These are phyloP conservation scores for Nettapus auritus DNA, from an alignment of 2,113 vertebrate species.

Conservation along the genomic window DNA sequence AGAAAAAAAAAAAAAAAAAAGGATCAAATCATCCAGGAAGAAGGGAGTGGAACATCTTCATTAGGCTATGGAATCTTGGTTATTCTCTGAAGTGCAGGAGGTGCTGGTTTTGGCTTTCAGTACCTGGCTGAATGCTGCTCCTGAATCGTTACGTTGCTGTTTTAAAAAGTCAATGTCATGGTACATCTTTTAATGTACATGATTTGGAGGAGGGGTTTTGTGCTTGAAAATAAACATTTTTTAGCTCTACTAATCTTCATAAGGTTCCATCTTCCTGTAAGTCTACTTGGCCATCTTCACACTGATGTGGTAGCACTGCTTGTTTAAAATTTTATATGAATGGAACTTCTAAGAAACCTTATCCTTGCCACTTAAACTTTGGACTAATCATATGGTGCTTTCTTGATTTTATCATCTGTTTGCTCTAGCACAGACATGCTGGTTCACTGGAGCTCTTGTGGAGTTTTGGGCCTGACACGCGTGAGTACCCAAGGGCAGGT, in stretches of 20 bases:
- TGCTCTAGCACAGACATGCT: not conserved
- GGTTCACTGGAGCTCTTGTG: not conserved
- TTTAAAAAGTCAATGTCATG: not conserved
- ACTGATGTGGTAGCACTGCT: not conserved
- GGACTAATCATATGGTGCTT: not conserved
- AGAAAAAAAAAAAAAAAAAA: not conserved
- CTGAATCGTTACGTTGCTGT: not conserved
- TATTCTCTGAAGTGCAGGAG: not conserved
- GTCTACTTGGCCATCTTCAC: not conserved
- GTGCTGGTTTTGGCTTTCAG: not conserved
- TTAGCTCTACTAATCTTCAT: not conserved
- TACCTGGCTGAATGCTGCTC: not conserved
- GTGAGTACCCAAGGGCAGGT: accelerated
- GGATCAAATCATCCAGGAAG: not conserved
- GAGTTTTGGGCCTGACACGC: not conserved
- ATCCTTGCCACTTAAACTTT: not conserved
- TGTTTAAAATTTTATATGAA: not conserved
- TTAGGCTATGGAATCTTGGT: not conserved
- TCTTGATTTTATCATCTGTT: not conserved
- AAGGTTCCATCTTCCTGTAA: not conserved
- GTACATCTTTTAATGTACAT: not conserved
- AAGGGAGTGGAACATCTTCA: not conserved
- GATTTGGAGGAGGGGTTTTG: not conserved
- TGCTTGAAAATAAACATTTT: not conserved
- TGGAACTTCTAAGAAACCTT: not conserved